Evolutionary conservation across 92 coral and sea anemone genomes (phyloP), one percentile per base, ranked within the genome.

Genomic region (Galaxea fascicularis): DNA sequence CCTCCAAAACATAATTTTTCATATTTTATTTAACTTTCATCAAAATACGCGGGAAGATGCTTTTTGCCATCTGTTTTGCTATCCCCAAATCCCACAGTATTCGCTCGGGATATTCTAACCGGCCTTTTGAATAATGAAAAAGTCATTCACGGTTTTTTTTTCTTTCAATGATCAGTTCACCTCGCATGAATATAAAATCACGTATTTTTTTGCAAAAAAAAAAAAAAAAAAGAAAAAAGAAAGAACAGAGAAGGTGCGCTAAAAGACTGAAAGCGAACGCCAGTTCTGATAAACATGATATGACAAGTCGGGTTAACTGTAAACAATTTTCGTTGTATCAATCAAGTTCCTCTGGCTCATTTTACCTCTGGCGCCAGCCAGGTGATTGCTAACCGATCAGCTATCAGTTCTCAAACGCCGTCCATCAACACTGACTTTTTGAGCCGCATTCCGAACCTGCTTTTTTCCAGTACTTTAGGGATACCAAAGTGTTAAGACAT

Each of bases 371-470:
- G 86, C 86, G 86, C 86, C 86, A 70, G 57, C 68, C 39, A 13
- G 86, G 77, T 82, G 69, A 80, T 67, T 67, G 49, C 64, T 29
- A 35, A 66, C 52, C 6, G 75, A 41, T 47, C 58, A 31, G 78
- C 69, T 58, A 54, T 39, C 58, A 70, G 25, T 44, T 58, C 59
- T 70, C 57, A 69, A 82, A 82, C 70, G 77, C 70, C 56, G 70
- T 82, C 86, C 45, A 82, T 82, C 86, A 82, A 82, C 86, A 71
- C 78, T 59, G 44, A 68, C 16, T 60, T 45, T 69, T 58, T 67
- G 54, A 68, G 39, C 35, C 71, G 67, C 86, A 82, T 82, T 82
- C 86, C 86, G 76, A 67, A 54, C 76, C 68, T 27, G 57, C 75
- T 75, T 27, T 49, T 2, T 3, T 59, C 51, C 24, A 64, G 57